These are phyloP conservation scores for Tringa solitaria DNA, from an alignment of 2,113 vertebrate genomes.

Conservation along the genomic window DNA sequence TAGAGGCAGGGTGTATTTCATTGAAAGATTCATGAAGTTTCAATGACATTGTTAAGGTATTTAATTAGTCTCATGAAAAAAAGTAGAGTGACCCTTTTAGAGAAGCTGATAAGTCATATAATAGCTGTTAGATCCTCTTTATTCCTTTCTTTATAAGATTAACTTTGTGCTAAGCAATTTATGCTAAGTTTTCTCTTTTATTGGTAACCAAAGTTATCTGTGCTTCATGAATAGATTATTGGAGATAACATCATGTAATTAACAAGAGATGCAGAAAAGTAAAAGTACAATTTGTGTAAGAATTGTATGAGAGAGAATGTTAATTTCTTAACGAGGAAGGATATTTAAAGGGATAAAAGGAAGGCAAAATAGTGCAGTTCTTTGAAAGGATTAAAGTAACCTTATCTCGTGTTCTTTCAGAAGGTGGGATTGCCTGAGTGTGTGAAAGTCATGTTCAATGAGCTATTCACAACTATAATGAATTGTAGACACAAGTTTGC, in stretches of 20 bases:
- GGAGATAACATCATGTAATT: constrained; percentile 95
- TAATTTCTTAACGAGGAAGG: constrained; percentile 90
- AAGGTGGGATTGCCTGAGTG: constrained; percentile 67
- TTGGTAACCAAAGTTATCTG: constrained; percentile 81
- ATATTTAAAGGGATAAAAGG: constrained; percentile 88
- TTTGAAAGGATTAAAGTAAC: constrained; percentile 86
- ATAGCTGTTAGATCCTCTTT: constrained; percentile 84
- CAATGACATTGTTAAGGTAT: constrained; percentile 88
- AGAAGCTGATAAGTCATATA: constrained; percentile 82
- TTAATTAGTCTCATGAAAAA: constrained; percentile 88
- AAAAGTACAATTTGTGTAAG: constrained; percentile 85
- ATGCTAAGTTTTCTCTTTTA: constrained; percentile 81
- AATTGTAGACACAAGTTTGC: constrained; percentile 46
- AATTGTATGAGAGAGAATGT: constrained; percentile 85
- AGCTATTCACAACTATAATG: constrained; percentile 58
- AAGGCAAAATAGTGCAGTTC: constrained; percentile 83
- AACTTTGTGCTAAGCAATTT: constrained; percentile 95
- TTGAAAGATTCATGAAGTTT: constrained; percentile 81
- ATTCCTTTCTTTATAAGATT: constrained; percentile 86
- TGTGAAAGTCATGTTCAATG: constrained; percentile 68
- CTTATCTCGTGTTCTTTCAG: constrained; percentile 84
- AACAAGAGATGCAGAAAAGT: constrained; percentile 88
- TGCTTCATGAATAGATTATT: constrained; percentile 91
- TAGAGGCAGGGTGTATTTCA: constrained; percentile 79
- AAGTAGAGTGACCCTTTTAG: constrained; percentile 86